Conservation (phyloP, 2,113 vertebrate species). For the Sphyrna mokarran region DNA sequence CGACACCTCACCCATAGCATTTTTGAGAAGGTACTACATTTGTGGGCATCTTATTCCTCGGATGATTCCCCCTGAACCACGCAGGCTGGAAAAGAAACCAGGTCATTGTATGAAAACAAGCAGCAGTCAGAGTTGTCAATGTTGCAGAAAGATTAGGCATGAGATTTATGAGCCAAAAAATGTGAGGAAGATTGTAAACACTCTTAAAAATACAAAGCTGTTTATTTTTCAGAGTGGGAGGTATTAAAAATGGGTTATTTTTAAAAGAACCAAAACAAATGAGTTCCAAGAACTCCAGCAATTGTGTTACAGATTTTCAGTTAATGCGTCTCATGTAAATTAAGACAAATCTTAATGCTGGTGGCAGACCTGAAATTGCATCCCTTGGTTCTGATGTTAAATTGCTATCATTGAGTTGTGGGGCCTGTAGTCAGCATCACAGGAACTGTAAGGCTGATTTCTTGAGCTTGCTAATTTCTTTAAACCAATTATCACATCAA, state of each 20-base stretch:
- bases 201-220: neutral
- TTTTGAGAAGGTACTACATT: neutral
- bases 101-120: neutral
- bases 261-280: neutral
- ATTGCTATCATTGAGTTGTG: neutral
- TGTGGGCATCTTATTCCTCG: neutral
- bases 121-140: neutral
- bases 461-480: neutral
- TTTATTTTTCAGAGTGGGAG: neutral
- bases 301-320: neutral
- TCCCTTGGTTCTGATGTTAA: neutral
- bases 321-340: neutral
- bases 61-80: neutral
- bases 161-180: neutral
- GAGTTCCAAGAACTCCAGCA: neutral
- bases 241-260: neutral
- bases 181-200: neutral
- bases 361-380: neutral
- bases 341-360: neutral
- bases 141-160: neutral
- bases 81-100: neutral
- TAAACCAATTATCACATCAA: neutral
- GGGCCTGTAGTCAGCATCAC: neutral
- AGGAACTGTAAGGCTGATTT: neutral
- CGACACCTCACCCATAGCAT: neutral